Conservation (phyloP, 64 coral and sea anemone species). For the Astreopora myriophthalma region DNA sequence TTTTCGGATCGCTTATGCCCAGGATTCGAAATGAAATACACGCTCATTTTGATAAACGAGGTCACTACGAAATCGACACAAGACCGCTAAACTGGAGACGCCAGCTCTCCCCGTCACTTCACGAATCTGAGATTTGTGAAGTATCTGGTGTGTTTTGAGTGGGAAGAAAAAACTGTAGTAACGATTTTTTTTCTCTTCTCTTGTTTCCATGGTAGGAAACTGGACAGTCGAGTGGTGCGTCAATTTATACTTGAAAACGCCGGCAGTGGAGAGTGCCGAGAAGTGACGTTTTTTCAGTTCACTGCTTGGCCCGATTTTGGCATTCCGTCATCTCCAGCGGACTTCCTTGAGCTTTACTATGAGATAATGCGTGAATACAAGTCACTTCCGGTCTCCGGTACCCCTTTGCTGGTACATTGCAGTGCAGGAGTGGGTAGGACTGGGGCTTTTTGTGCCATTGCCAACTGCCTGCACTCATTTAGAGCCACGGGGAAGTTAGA, state of each 20-base stretch:
- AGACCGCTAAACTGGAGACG: no score
- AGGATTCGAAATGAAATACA: no score
- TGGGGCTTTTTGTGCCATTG: conserved; percentile 60
- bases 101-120: no score
- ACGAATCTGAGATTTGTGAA: no score
- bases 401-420: conserved; percentile 59
- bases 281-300: conserved; percentile 57
- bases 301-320: conserved; percentile 71
- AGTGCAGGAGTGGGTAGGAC: conserved; percentile 61
- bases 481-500: conserved; percentile 33
- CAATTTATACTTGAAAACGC: conserved; percentile 43
- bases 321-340: conserved; percentile 57
- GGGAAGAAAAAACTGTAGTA: no score
- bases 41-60: no score
- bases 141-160: no score
- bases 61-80: no score
- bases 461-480: conserved; percentile 43
- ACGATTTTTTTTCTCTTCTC: not conserved
- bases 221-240: conserved; percentile 63
- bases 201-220: conserved; percentile 42
- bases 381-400: conserved; percentile 6
- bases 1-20: no score
- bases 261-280: conserved; percentile 56
- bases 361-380: conserved; percentile 29
- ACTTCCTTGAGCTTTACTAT: conserved; percentile 57